These are phyloP conservation scores for Digitonthophagus gazella DNA, from an alignment of 2,888 invertebrate genomes.

Conservation along the genomic window DNA sequence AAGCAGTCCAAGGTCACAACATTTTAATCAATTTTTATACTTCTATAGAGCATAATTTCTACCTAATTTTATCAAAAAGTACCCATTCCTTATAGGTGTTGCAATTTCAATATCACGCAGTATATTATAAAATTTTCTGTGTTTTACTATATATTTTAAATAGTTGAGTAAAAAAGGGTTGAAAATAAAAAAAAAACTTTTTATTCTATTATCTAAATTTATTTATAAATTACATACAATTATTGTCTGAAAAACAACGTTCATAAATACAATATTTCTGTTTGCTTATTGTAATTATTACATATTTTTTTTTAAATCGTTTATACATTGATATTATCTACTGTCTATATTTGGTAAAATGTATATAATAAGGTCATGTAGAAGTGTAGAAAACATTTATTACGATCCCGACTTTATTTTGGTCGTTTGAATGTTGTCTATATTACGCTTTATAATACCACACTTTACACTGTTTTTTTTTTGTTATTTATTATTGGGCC, in stretches of 20 bases:
- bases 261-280: conserved; percentile 3
- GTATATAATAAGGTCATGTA: conserved; percentile 10
- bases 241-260: conserved; percentile 16
- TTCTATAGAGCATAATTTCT: too few relatives aligned
- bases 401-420: conserved; percentile 1
- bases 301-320: conserved; percentile 3
- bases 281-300: conserved; percentile 7
- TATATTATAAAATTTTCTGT: too few relatives aligned
- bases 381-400: conserved; percentile 13
- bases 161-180: neutral
- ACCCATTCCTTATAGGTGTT: too few relatives aligned
- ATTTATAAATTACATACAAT: conserved; percentile 15
- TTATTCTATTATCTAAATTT: conserved; percentile 6
- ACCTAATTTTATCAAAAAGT: too few relatives aligned
- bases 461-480: neutral
- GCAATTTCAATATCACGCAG: too few relatives aligned
- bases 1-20: too few relatives aligned
- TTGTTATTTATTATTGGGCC: neutral
- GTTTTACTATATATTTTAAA: too few relatives aligned
- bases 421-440: too few relatives aligned
- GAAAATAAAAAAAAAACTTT: neutral
- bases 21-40: too few relatives aligned
- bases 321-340: neutral
- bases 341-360: neutral
- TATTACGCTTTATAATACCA: neutral